Evolutionary conservation across 1,140 invertebrate species (phyloP).

Genomic region (Acromyrmex heyeri): DNA sequence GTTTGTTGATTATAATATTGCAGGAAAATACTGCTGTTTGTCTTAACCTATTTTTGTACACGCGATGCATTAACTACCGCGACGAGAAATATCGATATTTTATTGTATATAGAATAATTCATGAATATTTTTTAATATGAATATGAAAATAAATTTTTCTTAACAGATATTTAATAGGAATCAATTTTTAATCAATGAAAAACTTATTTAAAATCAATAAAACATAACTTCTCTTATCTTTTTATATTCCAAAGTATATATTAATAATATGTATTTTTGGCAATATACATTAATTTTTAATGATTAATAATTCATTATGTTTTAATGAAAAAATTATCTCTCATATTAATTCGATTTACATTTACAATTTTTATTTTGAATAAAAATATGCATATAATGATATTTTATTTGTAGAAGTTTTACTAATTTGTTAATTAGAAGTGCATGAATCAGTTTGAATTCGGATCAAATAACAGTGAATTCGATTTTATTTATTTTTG

Average conservation of each 20-base stretch:
- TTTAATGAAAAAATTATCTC: no score
- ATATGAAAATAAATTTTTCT: background rate
- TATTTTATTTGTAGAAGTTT: no score
- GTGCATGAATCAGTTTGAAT: no score
- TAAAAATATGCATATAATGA: no score
- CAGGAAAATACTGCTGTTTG: slow-evolving; percentile 7
- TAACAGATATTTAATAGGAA: background rate
- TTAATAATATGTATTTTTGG: background rate
- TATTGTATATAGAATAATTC: slow-evolving; percentile 5
- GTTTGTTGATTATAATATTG: slow-evolving; percentile 33
- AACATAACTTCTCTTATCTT: background rate
- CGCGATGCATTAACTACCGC: background rate
- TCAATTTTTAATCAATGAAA: background rate
- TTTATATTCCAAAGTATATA: background rate
- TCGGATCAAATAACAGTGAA: no score
- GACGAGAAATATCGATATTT: background rate
- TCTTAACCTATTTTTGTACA: slow-evolving; percentile 29
- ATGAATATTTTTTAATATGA: background rate
- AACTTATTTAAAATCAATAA: background rate
- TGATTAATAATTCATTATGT: background rate
- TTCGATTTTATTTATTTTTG: no score
- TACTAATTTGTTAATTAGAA: no score
- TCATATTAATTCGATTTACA: no score
- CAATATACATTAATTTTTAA: background rate
- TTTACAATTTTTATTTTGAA: no score